These are phyloP conservation scores for Sebastes schlegelii DNA, from an alignment of 2,113 vertebrate species.

Conservation along the genomic window DNA sequence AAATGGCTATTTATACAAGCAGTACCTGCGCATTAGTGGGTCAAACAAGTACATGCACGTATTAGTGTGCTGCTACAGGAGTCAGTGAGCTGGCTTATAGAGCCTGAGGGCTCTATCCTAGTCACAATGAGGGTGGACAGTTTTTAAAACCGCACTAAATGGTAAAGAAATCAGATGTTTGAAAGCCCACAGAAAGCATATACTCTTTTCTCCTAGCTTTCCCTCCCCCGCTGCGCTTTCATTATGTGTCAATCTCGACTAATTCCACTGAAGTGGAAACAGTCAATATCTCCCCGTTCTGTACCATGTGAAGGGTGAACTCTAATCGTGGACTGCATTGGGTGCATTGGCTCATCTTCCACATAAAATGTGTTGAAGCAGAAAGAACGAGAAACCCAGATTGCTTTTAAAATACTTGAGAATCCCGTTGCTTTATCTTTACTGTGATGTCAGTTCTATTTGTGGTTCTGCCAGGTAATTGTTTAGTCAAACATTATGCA, in stretches of 20 bases:
- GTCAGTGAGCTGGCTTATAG: background rate
- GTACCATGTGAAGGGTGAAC: conserved; percentile 73
- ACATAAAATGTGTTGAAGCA: conserved; percentile 72
- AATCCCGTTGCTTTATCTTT: background rate
- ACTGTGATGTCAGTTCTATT: conserved; percentile 8
- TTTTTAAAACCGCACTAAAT: conserved; percentile 21
- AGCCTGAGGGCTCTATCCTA: background rate
- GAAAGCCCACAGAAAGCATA: conserved; percentile 37
- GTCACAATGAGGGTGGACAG: background rate
- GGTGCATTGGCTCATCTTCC: conserved; percentile 74
- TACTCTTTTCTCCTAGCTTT: conserved; percentile 49
- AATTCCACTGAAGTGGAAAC: conserved; percentile 80
- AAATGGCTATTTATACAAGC: background rate
- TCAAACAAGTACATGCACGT: too few relatives aligned
- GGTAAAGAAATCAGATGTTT: conserved; percentile 25
- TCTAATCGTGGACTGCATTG: conserved; percentile 69
- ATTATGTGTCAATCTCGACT: conserved; percentile 80
- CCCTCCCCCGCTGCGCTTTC: conserved; percentile 61
- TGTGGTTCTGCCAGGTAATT: background rate
- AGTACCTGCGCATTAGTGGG: background rate
- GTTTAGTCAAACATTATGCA: background rate
- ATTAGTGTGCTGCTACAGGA: background rate
- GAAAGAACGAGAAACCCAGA: conserved; percentile 72
- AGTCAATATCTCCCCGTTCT: conserved; percentile 78
- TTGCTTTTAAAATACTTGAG: conserved; percentile 65